Evolutionary conservation across 2,888 invertebrate genomes (phyloP), one percentile per base, ranked within the genome.

Genomic region (Operophtera brumata): DNA sequence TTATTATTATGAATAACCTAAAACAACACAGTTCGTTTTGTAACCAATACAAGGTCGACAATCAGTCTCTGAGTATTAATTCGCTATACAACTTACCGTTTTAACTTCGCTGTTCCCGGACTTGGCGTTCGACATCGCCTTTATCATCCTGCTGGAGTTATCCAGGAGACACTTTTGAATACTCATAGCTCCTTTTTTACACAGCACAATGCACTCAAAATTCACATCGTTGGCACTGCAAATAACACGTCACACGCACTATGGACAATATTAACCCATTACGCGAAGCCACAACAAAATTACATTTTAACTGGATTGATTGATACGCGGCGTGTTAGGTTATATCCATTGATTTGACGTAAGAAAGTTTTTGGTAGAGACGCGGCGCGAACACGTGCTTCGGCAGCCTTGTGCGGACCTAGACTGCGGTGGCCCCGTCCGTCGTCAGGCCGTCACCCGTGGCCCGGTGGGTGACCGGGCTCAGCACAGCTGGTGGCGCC

Each of bases 261-360:
- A 61, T 50, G 54, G 61, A 50, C 65, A 70, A n/a, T 66, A 69
- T 71, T 71, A 77, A 72, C 70, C 77, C 82, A 79, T 82, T 58
- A 65, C 69, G 69, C 56, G 59, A 51, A 62, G 54, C 71, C 68
- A 75, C 68, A 75, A 77, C 71, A 69, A 70, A 75, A 75, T 85
- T 80, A 86, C 88, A 88, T 87, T 80, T 76, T 80, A 75, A 34
- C 64, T 74, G 63, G 66, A 66, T 64, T 61, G 63, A 62, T 64
- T 66, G 61, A 59, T 62, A 73, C 79, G 77, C 77, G 76, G 58
- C 68, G 67, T 78, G 77, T 89, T 90, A 90, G 88, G 90, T 90
- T 90, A 89, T 89, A 90, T 89, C 90, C 90, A 90, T 89, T 86
- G 86, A 86, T 84, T 85, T 85, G 85, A 86, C 87, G 88, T 89